A percentile compares a stretch with the other conserved stretches of the same genome.
phyloP scores from a whole-genome alignment of 1,140 invertebrate genomes.

The Leucophenga varia region DNA sequence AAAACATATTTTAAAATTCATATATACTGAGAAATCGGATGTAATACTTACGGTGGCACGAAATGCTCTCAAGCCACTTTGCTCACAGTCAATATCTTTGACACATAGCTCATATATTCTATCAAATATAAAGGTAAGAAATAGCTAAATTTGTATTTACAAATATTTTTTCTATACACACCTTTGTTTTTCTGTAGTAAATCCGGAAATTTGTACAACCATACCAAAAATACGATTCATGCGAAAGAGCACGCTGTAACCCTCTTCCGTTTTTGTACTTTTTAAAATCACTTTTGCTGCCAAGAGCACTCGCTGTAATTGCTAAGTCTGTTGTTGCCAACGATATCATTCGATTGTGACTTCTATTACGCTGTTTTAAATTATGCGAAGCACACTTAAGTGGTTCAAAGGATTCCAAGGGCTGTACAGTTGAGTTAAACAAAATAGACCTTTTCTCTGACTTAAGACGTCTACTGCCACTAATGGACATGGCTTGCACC shows the following conservation, averaged over 20 bases:
- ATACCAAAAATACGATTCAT: constrained; percentile 50
- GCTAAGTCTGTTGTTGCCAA: constrained; percentile 1
- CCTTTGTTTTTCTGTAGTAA: constrained; percentile 45
- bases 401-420: constrained; percentile 19
- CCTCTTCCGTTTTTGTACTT: too few species aligned
- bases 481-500: constrained; percentile 69
- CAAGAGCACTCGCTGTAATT: too few species aligned
- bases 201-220: constrained; percentile 53
- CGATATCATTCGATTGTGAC: constrained; percentile 1
- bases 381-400: constrained; percentile 30
- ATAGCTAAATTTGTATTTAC: background rate
- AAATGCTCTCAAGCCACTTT: constrained; percentile 47
- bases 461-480: constrained; percentile 64
- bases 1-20: background rate
- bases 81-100: constrained; percentile 47
- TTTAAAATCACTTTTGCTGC: too few species aligned
- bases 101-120: constrained; percentile 51
- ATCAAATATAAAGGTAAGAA: background rate
- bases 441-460: constrained; percentile 68
- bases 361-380: constrained; percentile 10
- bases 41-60: constrained; percentile 46
- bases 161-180: background rate
- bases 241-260: constrained; percentile 42
- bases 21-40: constrained; percentile 2
- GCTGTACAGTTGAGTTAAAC: constrained; percentile 63